phyloP scores from a whole-genome alignment of 2,113 vertebrate species.

The Sceloporus tristichus region DNA sequence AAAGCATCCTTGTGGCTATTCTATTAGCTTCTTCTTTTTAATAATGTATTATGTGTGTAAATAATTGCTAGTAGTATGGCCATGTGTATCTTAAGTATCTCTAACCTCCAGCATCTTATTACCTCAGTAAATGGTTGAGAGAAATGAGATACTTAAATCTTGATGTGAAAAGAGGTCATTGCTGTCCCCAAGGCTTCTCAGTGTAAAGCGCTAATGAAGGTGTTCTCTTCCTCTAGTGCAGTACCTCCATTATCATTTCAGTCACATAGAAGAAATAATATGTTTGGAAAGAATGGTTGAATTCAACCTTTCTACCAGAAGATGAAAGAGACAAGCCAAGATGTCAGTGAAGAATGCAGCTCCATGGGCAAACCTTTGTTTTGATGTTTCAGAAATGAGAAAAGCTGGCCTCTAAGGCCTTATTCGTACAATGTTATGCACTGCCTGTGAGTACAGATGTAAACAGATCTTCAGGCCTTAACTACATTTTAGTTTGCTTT shows the following conservation, averaged over 20 bases:
- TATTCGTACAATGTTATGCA: background rate
- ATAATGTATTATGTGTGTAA: slow-evolving; percentile 63
- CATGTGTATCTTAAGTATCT: slow-evolving; percentile 49
- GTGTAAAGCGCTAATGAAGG: slow-evolving; percentile 22
- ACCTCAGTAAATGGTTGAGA: slow-evolving; percentile 45
- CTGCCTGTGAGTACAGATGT: background rate
- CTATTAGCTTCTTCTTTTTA: slow-evolving; percentile 55
- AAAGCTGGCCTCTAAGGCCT: background rate
- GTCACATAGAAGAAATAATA: background rate
- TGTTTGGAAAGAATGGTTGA: background rate
- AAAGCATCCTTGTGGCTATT: background rate
- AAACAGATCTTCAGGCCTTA: background rate
- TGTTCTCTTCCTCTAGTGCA: slow-evolving; percentile 12
- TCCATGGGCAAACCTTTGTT: slow-evolving; percentile 3
- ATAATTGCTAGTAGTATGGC: slow-evolving; percentile 52
- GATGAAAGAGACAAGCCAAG: background rate
- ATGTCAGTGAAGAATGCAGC: background rate
- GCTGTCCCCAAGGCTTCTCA: background rate
- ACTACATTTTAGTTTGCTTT: background rate
- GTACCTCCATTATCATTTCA: slow-evolving; percentile 22
- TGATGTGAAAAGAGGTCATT: slow-evolving; percentile 38
- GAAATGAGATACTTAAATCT: slow-evolving; percentile 39
- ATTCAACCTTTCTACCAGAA: background rate
- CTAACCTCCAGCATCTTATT: slow-evolving; percentile 51
- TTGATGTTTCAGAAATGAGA: background rate